Evolutionary conservation across 2,888 invertebrate genomes (phyloP), one percentile per base, ranked within the genome.

Genomic region (Holacanthella duospinosa): DNA sequence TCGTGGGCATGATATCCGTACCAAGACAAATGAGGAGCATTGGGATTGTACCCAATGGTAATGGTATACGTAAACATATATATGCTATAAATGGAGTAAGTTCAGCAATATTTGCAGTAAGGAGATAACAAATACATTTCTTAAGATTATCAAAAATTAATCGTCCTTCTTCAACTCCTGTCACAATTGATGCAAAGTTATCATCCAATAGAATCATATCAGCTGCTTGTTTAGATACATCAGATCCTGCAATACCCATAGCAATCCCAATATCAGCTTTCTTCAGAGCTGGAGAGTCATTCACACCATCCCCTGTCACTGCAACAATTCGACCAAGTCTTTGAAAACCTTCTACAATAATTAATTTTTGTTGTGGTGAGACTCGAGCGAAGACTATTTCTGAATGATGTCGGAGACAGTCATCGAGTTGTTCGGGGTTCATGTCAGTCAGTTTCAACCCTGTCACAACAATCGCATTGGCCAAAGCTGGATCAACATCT

Each of bases 11-110:
- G 76, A 96, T 94, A 86, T 96, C 95, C 76, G 95, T 95, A 85
- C 95, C 95, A 79, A 96, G 84, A 85, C 95, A 95, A 82, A 95
- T 95, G 84, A 95, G 95, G 74, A 96, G 85, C 82, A 96, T 96
- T 72, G 95, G 95, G 74, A 96, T 94, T 68, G 95, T 95, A 77
- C 95, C 95, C 73, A 96, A 85, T 58, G 95, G 94, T 75, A 96
- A 82, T 61, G 95, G 95, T 77, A 95, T 87, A 77, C 93, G 92
- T 78, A 90, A 87, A 43, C 93, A 84, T 80, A 96, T 95, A 82
- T 95, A 96, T 73, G 93, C 87, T 77, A 96, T 84, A 86, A 96
- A 96, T 65, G 95, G 95, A 57, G 93, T 91, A 77, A 96, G 94
- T 82, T 96, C 95, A 71, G 95, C 95, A 80, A 96, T 94, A 82